A percentile compares a stretch with the other conserved stretches of the same genome.
phyloP scores from a whole-genome alignment of 1,140 invertebrate genomes.

The Gyrodactylus salaris region DNA sequence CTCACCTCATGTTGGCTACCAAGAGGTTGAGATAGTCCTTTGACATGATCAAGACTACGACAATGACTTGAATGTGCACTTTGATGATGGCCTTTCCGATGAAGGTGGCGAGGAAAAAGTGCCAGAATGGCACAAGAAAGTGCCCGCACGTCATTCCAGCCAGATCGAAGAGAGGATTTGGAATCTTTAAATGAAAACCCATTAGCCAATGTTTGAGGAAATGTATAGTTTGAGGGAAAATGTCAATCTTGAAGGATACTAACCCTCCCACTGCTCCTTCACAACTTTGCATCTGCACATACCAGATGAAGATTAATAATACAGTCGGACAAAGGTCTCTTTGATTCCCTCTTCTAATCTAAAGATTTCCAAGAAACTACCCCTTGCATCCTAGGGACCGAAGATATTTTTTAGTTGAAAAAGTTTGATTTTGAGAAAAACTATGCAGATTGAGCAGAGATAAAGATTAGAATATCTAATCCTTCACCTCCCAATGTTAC shows the following conservation, averaged over 20 bases:
- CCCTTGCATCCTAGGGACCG: no score
- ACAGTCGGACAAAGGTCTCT: no score
- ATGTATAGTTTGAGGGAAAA: constrained; percentile 7
- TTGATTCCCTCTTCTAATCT: no score
- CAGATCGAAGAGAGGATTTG: constrained; percentile 93
- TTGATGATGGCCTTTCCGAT: constrained; percentile 93
- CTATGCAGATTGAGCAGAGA: no score
- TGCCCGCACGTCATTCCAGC: constrained; percentile 94
- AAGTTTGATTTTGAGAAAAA: no score
- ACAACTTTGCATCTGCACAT: constrained; percentile 8
- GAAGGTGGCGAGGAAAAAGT: constrained; percentile 91
- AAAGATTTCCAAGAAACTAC: no score
- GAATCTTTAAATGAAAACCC: constrained; percentile 36
- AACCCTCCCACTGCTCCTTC: neutral
- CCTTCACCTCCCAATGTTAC: no score
- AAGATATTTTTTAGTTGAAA: no score
- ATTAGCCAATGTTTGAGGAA: constrained; percentile 10
- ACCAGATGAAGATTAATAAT: no score
- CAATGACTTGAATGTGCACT: constrained; percentile 56
- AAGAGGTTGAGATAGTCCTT: neutral
- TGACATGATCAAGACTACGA: constrained; percentile 5
- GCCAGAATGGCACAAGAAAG: constrained; percentile 94
- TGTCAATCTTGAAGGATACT: no score
- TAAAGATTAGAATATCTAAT: no score
- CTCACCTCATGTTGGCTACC: neutral